Base-by-base conservation (phyloP, 2,797 vertebrate species). In the Molossus alvarezi region DNA sequence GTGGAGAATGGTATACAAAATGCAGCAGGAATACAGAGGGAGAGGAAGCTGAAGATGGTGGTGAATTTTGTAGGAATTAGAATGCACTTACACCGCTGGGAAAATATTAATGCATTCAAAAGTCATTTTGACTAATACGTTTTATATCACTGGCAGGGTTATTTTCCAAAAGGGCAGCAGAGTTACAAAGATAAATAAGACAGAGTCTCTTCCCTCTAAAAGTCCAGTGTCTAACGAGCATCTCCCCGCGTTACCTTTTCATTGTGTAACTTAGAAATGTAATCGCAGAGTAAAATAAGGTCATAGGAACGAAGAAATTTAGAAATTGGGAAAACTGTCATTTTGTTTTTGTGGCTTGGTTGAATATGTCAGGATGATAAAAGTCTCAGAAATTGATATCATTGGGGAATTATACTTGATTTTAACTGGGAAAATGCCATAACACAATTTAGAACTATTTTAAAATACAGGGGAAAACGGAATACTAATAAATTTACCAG, bases 111-210 rank as follows among this genome's bases (percentile, higher is more conserved):
- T 57, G 64, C 23, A 37, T 72, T 93, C 62, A 60, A 73, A 91
- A 90, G 29, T n/a, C 76, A 94, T 23, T 55, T 72, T 92, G 88
- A 92, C 23, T 84, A 64, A 83, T 75, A 60, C 18, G 33, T 45
- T 80, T 87, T 64, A 23, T 80, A 29, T 69, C 80, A 45, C 15
- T 64, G 64, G 3, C 5, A 92, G 27, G 23, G 8, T 41, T 83
- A 6, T 89, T 90, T 96, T 90, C 53, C 65, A 75, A 90, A 94
- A 87, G 29, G 23, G 9, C 60, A 51, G 25, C 23, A 60, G 55
- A 85, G 51, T 89, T 93, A 57, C 76, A 80, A 75, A 79, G 64
- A 94, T 82, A 89, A 87, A 62, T 69, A 91, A 95, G 76, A 73
- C 4, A 53, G 27, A 67, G 11, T 48, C n/a, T 83, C 69, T 83